Evolutionary conservation across 1,140 invertebrate genomes (phyloP).

Genomic region (Ceratina calcarata): DNA sequence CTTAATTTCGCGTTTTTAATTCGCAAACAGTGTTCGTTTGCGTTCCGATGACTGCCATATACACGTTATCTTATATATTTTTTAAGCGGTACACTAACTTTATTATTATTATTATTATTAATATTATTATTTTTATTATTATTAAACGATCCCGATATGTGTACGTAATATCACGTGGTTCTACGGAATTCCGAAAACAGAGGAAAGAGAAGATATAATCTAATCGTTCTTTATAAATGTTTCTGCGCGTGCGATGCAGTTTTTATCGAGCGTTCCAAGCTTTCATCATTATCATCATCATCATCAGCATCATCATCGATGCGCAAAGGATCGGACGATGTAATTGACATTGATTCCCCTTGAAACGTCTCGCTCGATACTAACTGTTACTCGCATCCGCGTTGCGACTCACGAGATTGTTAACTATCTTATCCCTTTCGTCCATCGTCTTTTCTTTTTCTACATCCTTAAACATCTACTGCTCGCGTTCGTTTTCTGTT

Average conservation of each 20-base stretch:
- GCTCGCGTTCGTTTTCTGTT: constrained; percentile 60
- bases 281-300: neutral
- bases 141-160: constrained; percentile 53
- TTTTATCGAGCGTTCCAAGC: constrained; percentile 42
- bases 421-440: constrained; percentile 67
- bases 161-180: constrained; percentile 53
- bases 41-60: constrained; percentile 76
- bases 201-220: constrained; percentile 7
- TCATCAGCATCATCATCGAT: neutral
- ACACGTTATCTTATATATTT: constrained; percentile 63
- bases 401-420: constrained; percentile 69
- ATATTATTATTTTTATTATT: too few relatives aligned
- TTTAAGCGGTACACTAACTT: constrained; percentile 77
- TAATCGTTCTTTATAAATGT: constrained; percentile 43
- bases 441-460: constrained; percentile 21
- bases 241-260: constrained; percentile 49
- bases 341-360: constrained; percentile 19
- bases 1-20: constrained; percentile 52
- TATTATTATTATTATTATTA: too few relatives aligned
- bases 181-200: constrained; percentile 55
- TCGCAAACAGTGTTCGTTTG: constrained; percentile 66
- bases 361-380: constrained; percentile 43
- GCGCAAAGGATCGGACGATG: neutral
- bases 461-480: constrained; percentile 65
- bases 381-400: constrained; percentile 49